Percentiles rank a stretch among this genome's conserved stretches.
These are phyloP conservation scores for Drosophila arawakana DNA, from an alignment of 1,140 invertebrate species.

Conservation along the genomic window DNA sequence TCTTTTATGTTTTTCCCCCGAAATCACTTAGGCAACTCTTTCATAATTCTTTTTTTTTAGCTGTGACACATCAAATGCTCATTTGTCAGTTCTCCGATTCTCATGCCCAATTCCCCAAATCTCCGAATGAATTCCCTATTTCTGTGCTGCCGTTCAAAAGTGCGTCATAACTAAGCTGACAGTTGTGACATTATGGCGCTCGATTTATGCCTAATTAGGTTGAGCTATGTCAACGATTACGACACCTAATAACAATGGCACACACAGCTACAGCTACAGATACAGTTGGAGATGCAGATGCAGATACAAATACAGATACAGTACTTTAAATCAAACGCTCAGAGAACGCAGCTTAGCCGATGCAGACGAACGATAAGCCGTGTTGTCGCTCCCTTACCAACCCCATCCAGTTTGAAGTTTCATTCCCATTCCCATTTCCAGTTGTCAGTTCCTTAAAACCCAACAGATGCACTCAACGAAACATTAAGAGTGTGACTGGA, in stretches of 20 bases:
- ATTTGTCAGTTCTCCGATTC: conserved; percentile 38
- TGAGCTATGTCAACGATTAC: conserved; percentile 78
- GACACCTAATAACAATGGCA: conserved; percentile 68
- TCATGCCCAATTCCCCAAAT: neutral
- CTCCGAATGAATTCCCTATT: conserved; percentile 11
- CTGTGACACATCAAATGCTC: conserved; percentile 44
- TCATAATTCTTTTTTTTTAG: neutral
- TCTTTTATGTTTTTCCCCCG: neutral
- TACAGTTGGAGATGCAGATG: conserved; percentile 46
- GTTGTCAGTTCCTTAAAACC: conserved; percentile 51
- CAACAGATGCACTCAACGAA: conserved; percentile 68
- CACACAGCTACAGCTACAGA: conserved; percentile 39
- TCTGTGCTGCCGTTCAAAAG: conserved; percentile 8
- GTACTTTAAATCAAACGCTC: conserved; percentile 43
- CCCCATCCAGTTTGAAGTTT: neutral
- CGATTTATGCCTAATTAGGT: conserved; percentile 76
- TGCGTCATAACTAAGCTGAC: conserved; percentile 61
- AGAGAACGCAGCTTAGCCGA: conserved; percentile 55
- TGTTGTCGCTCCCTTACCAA: neutral
- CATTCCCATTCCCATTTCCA: neutral
- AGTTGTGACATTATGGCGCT: conserved; percentile 78
- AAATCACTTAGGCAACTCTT: conserved; percentile 49
- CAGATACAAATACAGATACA: conserved; percentile 30
- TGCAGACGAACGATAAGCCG: conserved; percentile 59
- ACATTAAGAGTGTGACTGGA: conserved; percentile 19